phyloP scores from a whole-genome alignment of 2,797 vertebrate genomes.

The Lycodopsis pacificus region DNA sequence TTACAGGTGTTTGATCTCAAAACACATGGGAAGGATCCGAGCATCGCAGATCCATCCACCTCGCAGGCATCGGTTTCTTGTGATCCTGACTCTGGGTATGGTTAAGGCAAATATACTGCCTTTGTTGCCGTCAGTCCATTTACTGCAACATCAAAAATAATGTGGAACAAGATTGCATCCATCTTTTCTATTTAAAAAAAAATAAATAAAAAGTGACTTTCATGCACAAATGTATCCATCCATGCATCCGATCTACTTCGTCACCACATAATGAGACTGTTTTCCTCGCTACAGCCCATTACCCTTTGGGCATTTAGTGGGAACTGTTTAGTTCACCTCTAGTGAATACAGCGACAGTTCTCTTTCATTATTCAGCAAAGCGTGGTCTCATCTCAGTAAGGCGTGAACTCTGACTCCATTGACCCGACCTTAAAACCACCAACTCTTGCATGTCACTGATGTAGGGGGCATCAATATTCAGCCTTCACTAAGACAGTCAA shows the following conservation, averaged over 20 bases:
- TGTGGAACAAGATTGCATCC: slow-evolving; percentile 6
- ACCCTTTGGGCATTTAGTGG: slow-evolving; percentile 57
- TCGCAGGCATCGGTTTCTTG: slow-evolving; percentile 28
- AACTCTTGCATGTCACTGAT: slow-evolving; percentile 24
- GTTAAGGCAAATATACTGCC: slow-evolving; percentile 14
- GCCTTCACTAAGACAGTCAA: slow-evolving; percentile 34
- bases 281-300: slow-evolving; percentile 56
- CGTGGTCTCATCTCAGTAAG: slow-evolving; percentile 39
- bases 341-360: slow-evolving; percentile 58
- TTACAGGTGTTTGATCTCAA: slow-evolving; percentile 71
- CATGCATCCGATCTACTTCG: slow-evolving; percentile 31
- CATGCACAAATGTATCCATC: not conserved
- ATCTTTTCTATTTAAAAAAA: not conserved
- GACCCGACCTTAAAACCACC: slow-evolving; percentile 65
- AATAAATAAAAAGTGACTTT: not conserved
- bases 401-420: slow-evolving; percentile 63
- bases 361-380: slow-evolving; percentile 68
- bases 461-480: slow-evolving; percentile 35
- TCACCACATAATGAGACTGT: slow-evolving; percentile 36
- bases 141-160: slow-evolving; percentile 32
- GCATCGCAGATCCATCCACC: slow-evolving; percentile 32
- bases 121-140: slow-evolving; percentile 19
- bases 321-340: slow-evolving; percentile 58
- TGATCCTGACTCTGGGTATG: slow-evolving; percentile 30
- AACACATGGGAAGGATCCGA: slow-evolving; percentile 50